Percentiles rank a stretch among this genome's conserved stretches.
These are phyloP conservation scores for Callocephalon fimbriatum DNA, from an alignment of 2,113 vertebrate species.

Conservation along the genomic window DNA sequence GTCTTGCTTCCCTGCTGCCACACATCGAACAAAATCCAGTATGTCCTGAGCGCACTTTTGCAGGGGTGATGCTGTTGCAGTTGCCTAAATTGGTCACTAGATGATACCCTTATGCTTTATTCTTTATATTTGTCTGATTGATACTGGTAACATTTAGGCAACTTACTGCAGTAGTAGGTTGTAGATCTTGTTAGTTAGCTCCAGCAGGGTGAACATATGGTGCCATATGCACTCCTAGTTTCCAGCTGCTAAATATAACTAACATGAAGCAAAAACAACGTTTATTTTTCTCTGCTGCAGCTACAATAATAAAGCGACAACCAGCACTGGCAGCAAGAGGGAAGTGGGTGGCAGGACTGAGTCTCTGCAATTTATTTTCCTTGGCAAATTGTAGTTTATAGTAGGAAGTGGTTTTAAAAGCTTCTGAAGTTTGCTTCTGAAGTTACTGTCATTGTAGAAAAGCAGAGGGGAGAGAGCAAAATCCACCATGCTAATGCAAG, in stretches of 20 bases:
- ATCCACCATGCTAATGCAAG: background rate
- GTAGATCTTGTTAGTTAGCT: background rate
- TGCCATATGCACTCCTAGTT: background rate
- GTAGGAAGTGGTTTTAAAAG: constrained; percentile 7
- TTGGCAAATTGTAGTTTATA: constrained; percentile 9
- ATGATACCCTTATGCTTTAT: background rate
- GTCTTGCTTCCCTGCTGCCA: background rate
- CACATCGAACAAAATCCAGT: background rate
- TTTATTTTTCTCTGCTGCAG: constrained; percentile 10
- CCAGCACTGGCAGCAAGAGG: background rate
- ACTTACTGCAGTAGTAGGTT: background rate
- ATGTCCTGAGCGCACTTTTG: background rate
- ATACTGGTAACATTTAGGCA: background rate
- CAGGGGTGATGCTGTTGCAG: background rate
- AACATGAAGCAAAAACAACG: background rate
- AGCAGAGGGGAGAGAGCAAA: background rate
- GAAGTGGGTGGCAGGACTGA: background rate
- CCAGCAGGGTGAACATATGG: background rate
- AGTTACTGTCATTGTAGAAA: background rate
- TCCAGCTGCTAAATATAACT: constrained; percentile 29
- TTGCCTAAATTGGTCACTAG: constrained; percentile 42
- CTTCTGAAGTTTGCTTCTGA: background rate
- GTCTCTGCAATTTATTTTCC: constrained; percentile 6
- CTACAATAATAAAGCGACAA: background rate
- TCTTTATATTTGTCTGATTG: background rate